Evolutionary conservation across 2,888 invertebrate genomes (phyloP).

Genomic region (Pharmacophagus antenor): DNA sequence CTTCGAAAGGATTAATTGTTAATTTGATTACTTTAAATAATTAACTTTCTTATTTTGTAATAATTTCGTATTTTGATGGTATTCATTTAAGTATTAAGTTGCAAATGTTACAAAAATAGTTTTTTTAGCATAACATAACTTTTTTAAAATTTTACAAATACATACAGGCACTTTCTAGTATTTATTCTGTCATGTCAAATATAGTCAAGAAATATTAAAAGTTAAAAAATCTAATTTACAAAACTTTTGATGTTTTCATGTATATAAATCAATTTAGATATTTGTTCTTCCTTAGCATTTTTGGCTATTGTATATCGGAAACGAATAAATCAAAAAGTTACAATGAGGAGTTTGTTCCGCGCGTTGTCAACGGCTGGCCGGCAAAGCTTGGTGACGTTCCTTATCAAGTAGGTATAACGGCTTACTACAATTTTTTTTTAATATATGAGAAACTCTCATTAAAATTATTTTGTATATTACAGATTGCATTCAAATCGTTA

Average conservation of each 20-base stretch:
- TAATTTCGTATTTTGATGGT: no score
- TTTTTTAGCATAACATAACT: not conserved
- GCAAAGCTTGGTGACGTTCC: conserved; percentile 54
- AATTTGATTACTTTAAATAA: no score
- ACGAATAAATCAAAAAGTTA: conserved; percentile 4
- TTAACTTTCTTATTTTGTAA: no score
- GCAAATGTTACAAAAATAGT: no score
- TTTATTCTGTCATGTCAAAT: conserved; percentile 1
- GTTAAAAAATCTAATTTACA: not conserved
- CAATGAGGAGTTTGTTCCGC: conserved; percentile 36
- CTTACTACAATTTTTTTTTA: not conserved
- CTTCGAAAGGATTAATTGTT: no score
- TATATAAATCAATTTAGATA: conserved; percentile 12
- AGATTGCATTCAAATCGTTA: conserved; percentile 49
- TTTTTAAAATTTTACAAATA: not conserved
- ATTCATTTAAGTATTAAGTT: no score
- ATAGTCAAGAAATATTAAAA: not conserved
- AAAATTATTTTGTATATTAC: conserved; percentile 10
- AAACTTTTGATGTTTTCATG: conserved; percentile 19
- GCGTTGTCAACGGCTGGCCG: conserved; percentile 48
- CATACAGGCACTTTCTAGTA: not conserved
- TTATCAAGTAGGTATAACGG: conserved; percentile 51
- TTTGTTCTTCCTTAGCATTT: conserved; percentile 4
- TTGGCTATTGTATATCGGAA: conserved; percentile 5
- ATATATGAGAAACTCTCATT: not conserved